These are phyloP conservation scores for cattle (Bos taurus) DNA, from an alignment of 2,113 vertebrate species.

Conservation along the genomic window DNA sequence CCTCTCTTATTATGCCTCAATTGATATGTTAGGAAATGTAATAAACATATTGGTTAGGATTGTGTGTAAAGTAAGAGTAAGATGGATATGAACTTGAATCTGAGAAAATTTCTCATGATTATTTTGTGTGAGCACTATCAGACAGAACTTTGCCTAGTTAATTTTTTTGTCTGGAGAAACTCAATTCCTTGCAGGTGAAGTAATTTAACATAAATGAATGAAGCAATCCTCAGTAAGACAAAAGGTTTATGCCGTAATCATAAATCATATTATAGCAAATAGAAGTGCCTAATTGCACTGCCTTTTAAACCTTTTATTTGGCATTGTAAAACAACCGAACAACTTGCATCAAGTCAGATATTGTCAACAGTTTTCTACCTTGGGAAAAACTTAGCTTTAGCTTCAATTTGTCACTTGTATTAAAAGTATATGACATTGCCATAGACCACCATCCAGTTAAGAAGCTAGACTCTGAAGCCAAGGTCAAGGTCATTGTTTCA, in stretches of 20 bases:
- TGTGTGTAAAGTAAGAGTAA: not conserved
- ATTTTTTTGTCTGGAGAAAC: not conserved
- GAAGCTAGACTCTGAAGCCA: not conserved
- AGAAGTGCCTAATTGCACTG: not conserved
- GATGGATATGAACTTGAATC: not conserved
- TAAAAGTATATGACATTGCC: not conserved
- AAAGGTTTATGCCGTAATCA: not conserved
- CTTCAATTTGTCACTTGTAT: not conserved
- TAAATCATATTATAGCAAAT: not conserved
- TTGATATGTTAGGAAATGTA: not conserved
- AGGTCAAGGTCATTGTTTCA: not conserved
- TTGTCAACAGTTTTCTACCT: not conserved
- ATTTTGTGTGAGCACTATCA: not conserved
- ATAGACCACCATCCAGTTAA: fast-evolving
- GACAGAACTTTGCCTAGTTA: not conserved
- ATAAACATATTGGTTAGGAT: not conserved
- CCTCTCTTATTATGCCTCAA: not conserved
- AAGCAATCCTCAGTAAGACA: not conserved
- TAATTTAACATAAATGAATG: not conserved
- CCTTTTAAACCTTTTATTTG: not conserved
- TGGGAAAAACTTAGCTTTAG: not conserved
- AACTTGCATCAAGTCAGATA: not conserved
- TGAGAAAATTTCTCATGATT: not conserved
- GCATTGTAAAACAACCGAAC: not conserved
- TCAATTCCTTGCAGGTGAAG: not conserved